A percentile compares a stretch with the other conserved stretches of the same genome.
These are phyloP conservation scores for Nomada ruficornis DNA, from an alignment of 2,888 invertebrate genomes.

Conservation along the genomic window DNA sequence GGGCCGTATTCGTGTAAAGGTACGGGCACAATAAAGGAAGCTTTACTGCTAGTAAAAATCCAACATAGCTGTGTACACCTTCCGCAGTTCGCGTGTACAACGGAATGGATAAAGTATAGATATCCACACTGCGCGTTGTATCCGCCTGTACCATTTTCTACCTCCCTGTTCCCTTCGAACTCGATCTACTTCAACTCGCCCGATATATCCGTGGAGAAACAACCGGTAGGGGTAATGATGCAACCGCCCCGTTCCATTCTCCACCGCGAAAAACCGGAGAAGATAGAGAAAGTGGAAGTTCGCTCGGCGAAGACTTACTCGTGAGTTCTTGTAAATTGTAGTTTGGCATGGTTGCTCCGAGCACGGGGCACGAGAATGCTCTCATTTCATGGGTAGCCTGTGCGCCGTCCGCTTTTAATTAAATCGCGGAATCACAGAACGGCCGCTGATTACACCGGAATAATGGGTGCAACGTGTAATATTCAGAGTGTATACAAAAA, in stretches of 20 bases:
- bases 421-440: constrained; percentile 38
- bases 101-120: constrained; percentile 62
- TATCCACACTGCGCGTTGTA: constrained; percentile 39
- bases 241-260: constrained; percentile 40
- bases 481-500: background rate
- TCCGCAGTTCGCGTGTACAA: constrained; percentile 31
- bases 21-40: constrained; percentile 65
- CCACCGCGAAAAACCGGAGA: background rate
- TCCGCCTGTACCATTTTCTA: background rate
- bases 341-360: too few relatives aligned
- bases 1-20: constrained; percentile 49
- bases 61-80: constrained; percentile 41
- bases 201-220: constrained; percentile 38
- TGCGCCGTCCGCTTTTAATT: constrained; percentile 43
- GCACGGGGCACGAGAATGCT: background rate
- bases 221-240: constrained; percentile 58
- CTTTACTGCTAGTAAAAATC: constrained; percentile 75
- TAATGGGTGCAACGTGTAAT: background rate
- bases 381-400: constrained; percentile 7
- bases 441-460: constrained; percentile 6
- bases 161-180: constrained; percentile 17
- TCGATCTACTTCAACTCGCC: constrained; percentile 41
- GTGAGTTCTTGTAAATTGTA: background rate
- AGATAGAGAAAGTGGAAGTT: constrained; percentile 2
- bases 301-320: constrained; percentile 15